Conservation (phyloP, 2,888 invertebrate genomes). For the Chironomus tentans region DNA sequence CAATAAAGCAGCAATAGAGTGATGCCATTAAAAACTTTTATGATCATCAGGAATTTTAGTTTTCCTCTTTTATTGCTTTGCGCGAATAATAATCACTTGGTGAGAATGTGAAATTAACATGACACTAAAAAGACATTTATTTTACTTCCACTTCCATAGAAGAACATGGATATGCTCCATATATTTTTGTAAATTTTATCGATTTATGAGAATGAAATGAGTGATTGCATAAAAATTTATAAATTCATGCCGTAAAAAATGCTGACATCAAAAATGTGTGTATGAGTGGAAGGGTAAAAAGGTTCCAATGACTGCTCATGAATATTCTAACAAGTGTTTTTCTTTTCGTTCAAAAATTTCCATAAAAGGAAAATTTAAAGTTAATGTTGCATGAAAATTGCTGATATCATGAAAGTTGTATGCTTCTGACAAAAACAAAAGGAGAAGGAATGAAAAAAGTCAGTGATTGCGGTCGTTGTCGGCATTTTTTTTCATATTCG, state of each 20-base stretch:
- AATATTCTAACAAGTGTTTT: conserved; percentile 26
- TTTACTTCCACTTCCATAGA: not conserved
- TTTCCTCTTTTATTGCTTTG: not conserved
- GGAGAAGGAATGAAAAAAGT: not conserved
- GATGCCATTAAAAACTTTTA: conserved; percentile 3
- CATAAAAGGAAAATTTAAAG: conserved; percentile 25
- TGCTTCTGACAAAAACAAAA: not conserved
- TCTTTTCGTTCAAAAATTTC: not conserved
- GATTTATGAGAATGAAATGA: not conserved
- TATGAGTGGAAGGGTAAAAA: not conserved
- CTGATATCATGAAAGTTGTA: conserved; percentile 18
- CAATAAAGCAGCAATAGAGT: not conserved
- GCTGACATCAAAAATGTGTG: not conserved
- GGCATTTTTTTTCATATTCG: conserved; percentile 1
- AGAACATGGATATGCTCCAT: not conserved
- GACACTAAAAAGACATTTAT: not conserved
- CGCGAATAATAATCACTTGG: not conserved
- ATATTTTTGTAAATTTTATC: not conserved
- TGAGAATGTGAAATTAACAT: not conserved
- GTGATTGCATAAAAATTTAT: not conserved
- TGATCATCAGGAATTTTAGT: not conserved
- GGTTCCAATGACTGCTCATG: conserved; percentile 18
- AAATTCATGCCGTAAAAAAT: not conserved
- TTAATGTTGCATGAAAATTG: conserved; percentile 27
- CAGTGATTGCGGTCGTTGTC: conserved; percentile 12